Conservation (phyloP, 2,888 invertebrate species). For the Tenthredo livida region DNA sequence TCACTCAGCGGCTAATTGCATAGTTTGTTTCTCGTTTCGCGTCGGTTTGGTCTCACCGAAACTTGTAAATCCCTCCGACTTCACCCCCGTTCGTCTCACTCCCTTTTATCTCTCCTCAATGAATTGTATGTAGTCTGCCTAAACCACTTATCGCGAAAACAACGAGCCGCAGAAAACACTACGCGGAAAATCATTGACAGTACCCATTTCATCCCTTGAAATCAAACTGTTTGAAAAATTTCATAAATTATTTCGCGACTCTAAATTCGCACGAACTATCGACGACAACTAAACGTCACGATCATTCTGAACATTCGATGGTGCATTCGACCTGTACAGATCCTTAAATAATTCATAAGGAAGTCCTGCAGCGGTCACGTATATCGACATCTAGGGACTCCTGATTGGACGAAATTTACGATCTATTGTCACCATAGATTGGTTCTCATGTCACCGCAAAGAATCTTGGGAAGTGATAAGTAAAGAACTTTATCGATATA, state of each 20-base stretch:
- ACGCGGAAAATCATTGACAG: conserved; percentile 63
- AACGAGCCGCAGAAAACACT: conserved; percentile 55
- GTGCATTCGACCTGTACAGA: not conserved
- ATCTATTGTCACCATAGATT: conserved; percentile 76
- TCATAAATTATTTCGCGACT: not conserved
- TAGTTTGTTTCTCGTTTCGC: conserved; percentile 64
- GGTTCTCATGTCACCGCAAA: conserved; percentile 59
- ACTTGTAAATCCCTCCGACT: conserved; percentile 52
- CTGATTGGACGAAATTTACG: conserved; percentile 77
- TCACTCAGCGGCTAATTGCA: conserved; percentile 65
- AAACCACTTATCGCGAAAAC: conserved; percentile 42
- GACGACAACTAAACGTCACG: not conserved
- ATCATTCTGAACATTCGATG: not conserved
- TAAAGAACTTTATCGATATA: not conserved
- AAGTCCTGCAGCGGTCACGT: conserved; percentile 75
- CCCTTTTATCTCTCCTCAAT: conserved; percentile 17
- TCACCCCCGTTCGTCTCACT: not conserved
- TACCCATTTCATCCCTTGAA: not conserved
- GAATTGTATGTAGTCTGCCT: conserved; percentile 47
- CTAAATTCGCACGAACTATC: not conserved
- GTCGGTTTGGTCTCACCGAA: conserved; percentile 62
- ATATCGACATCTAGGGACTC: conserved; percentile 66
- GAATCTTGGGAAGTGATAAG: not conserved
- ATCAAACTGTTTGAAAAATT: not conserved
- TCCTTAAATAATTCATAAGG: conserved; percentile 76